Evolutionary conservation across 2,113 vertebrate species (phyloP).

Genomic region (Ochotona curzoniae): DNA sequence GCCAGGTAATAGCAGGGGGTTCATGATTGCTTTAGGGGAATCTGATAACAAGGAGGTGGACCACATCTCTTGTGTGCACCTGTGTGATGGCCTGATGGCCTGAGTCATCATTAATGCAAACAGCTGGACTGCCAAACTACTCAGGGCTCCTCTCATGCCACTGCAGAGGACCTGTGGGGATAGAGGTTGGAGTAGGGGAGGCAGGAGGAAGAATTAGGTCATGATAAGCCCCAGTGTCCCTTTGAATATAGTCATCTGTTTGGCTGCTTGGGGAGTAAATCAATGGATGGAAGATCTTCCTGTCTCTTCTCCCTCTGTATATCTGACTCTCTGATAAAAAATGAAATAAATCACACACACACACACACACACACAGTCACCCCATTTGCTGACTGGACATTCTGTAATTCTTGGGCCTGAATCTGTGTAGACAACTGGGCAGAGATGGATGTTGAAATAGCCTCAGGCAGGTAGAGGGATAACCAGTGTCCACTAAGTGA

Average conservation of each 20-base stretch:
- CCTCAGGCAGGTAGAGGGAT: background rate
- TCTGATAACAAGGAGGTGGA: slow-evolving; percentile 83
- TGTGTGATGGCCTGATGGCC: slow-evolving; percentile 52
- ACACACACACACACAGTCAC: background rate
- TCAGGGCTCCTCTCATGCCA: slow-evolving; percentile 1
- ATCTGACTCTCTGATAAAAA: no score
- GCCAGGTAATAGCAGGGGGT: slow-evolving; percentile 81
- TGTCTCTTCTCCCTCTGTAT: no score
- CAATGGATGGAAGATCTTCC: no score
- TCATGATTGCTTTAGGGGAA: slow-evolving; percentile 84
- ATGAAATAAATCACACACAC: no score
- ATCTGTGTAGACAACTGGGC: background rate
- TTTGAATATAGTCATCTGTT: background rate
- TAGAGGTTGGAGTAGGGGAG: background rate
- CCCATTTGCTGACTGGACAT: background rate
- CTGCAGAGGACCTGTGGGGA: no score
- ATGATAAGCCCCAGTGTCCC: background rate
- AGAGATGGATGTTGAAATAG: background rate
- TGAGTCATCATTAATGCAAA: slow-evolving; percentile 48
- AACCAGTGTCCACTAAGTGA: background rate
- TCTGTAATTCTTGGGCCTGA: background rate
- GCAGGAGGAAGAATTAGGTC: background rate
- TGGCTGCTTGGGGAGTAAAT: no score
- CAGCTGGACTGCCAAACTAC: slow-evolving; percentile 63
- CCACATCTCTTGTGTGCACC: slow-evolving; percentile 65